Conservation (phyloP, 1,140 invertebrate genomes). For the Dendrolimus kikuchii region DNA sequence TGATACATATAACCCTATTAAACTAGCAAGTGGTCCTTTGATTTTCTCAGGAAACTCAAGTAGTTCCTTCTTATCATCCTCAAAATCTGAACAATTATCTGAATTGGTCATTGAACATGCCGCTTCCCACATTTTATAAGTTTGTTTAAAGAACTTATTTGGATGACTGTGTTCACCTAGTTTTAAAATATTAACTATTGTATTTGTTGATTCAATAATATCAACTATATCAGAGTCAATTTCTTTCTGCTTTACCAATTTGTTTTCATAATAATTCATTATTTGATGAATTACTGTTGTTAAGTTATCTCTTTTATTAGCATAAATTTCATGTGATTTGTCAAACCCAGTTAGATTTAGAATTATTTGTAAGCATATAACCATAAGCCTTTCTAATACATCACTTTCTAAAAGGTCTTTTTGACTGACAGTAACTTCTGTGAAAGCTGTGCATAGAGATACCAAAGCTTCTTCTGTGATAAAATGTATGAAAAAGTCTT, state of each 20-base stretch:
- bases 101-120: slow-evolving; percentile 28
- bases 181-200: slow-evolving; percentile 33
- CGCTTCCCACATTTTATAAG: slow-evolving; percentile 46
- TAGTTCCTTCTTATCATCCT: slow-evolving; percentile 46
- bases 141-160: slow-evolving; percentile 33
- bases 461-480: slow-evolving; percentile 42
- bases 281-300: slow-evolving; percentile 37
- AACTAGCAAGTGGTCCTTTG: slow-evolving; percentile 31
- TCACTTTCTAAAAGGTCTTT: slow-evolving; percentile 36
- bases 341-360: slow-evolving; percentile 51
- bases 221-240: slow-evolving; percentile 55
- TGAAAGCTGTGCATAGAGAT: slow-evolving; percentile 41
- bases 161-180: slow-evolving; percentile 26
- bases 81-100: slow-evolving; percentile 42
- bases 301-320: slow-evolving; percentile 33
- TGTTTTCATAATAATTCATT: slow-evolving; percentile 50
- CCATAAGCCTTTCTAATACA: slow-evolving; percentile 51
- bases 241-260: slow-evolving; percentile 47
- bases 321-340: slow-evolving; percentile 36
- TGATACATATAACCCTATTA: slow-evolving; percentile 41
- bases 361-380: slow-evolving; percentile 52
- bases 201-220: slow-evolving; percentile 49
- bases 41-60: slow-evolving; percentile 36
- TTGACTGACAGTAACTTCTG: slow-evolving; percentile 41
- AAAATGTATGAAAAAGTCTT: slow-evolving; percentile 53